Evolutionary conservation across 2,797 vertebrate species (phyloP).

Genomic region (Astyanax mexicanus): DNA sequence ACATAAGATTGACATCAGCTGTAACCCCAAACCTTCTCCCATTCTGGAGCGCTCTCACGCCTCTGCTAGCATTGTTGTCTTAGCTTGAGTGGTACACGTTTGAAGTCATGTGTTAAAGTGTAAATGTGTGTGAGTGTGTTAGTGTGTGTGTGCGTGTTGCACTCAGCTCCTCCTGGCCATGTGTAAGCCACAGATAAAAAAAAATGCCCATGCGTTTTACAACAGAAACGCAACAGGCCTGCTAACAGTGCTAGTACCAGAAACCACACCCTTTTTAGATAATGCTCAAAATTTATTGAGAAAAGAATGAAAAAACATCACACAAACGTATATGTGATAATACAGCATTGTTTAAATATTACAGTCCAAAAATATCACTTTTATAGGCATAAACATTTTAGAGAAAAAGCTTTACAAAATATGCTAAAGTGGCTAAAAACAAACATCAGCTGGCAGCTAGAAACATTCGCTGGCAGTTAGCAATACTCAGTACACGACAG

Average conservation of each 20-base stretch:
- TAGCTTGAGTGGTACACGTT: background rate
- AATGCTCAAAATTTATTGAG: background rate
- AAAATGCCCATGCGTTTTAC: background rate
- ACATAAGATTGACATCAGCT: conserved; percentile 69
- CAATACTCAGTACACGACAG: too few species aligned
- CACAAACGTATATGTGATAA: background rate
- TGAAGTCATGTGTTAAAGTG: background rate
- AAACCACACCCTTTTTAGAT: background rate
- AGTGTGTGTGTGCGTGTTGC: conserved; percentile 22
- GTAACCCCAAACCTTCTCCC: conserved; percentile 51
- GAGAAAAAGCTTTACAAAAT: background rate
- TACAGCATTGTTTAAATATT: too few species aligned
- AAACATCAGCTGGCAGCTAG: too few species aligned
- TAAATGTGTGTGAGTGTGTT: conserved; percentile 37
- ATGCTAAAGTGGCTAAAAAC: background rate
- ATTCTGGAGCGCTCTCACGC: conserved; percentile 58
- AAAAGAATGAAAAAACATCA: background rate
- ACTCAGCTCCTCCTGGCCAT: conserved; percentile 37
- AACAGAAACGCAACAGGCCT: background rate
- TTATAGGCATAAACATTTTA: background rate
- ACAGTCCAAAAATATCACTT: background rate
- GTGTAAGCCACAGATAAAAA: conserved; percentile 74
- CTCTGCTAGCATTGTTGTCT: conserved; percentile 46
- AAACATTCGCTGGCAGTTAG: too few species aligned
- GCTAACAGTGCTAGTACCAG: background rate